These are phyloP conservation scores for Pediacus dermestoides DNA, from an alignment of 2,888 invertebrate species.

Conservation along the genomic window DNA sequence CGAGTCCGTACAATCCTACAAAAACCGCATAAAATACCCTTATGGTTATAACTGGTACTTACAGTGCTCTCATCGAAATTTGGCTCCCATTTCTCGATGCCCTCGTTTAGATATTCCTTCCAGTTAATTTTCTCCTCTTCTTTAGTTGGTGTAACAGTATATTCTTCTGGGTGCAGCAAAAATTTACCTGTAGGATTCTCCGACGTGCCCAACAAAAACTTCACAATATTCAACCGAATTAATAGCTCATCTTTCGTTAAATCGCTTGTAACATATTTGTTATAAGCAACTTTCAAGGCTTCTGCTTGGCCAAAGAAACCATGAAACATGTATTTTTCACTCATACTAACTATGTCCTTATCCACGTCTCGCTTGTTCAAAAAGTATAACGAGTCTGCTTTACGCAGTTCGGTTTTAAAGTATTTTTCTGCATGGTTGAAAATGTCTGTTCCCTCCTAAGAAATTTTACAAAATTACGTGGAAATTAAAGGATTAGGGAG, in stretches of 20 bases:
- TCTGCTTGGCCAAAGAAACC: constrained; percentile 41
- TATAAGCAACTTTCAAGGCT: constrained; percentile 34
- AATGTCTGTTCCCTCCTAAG: constrained; percentile 33
- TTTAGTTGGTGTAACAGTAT: constrained; percentile 35
- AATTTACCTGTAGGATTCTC: constrained; percentile 43
- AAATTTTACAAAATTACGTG: constrained; percentile 16
- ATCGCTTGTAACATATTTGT: constrained; percentile 33
- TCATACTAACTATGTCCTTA: constrained; percentile 36
- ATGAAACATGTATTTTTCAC: constrained; percentile 45
- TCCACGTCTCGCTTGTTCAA: constrained; percentile 41
- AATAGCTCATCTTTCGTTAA: constrained; percentile 32
- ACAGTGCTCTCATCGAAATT: constrained; percentile 31
- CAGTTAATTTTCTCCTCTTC: constrained; percentile 51
- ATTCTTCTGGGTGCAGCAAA: constrained; percentile 33
- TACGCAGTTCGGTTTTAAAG: constrained; percentile 32
- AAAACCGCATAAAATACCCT: constrained; percentile 7
- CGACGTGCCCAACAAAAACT: constrained; percentile 42
- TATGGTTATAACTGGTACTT: constrained; percentile 12
- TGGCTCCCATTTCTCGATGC: constrained; percentile 38
- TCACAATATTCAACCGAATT: constrained; percentile 37
- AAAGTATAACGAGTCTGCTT: constrained; percentile 41
- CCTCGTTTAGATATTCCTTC: constrained; percentile 52
- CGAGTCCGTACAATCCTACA: constrained; percentile 23
- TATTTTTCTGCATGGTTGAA: constrained; percentile 37
- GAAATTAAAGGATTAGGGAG: constrained; percentile 4